Evolutionary conservation across 2,113 vertebrate species (phyloP), one percentile per base, ranked within the genome.

Genomic region (Triplophysa dalaica): DNA sequence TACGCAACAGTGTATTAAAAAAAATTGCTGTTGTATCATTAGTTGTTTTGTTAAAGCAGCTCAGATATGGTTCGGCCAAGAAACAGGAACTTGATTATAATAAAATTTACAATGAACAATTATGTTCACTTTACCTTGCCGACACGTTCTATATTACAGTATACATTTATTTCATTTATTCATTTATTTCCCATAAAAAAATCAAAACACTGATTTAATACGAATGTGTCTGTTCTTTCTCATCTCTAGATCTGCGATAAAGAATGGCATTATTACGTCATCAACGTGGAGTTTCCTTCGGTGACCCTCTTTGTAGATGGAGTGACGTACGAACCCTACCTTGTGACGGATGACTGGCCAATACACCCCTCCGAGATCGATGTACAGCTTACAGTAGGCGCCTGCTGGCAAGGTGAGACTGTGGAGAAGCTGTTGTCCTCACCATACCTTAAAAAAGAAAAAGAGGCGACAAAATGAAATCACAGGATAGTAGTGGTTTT

Each of bases 261-360:
- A 89, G 96, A 99, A 81, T 99, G 97, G 97, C 97, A 99, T 88
- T 98, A 99, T 89, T 99, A 98, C 8, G 91, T 99, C 62, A 95
- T 99, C 88, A 98, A 97, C 0, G 94, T 98, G 85, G 97, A 98
- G 72, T 98, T 98, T 87, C 97, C 97, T 0, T 90, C 96, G 12
- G 97, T 98, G 67, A 97, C 95, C 0, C 91, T 99, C 12, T 98
- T 98, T 86, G 96, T 96, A 91, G 97, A 98, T 8, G 97, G 97
- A 54, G 92, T 95, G 60, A 97, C 95, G 0, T 99, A 96, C 3
- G 96, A 99, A 78, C 97, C 97, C 4, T 99, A 99, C 87, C 94
- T 99, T 80, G 97, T 99, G 90, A 99, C 97, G 7, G 98, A 98
- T 3, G 97, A 99, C 61, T 99, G 97, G 97, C 96, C 97, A 2